phyloP scores from a whole-genome alignment of 1,140 invertebrate genomes.

The Epicauta chinensis region DNA sequence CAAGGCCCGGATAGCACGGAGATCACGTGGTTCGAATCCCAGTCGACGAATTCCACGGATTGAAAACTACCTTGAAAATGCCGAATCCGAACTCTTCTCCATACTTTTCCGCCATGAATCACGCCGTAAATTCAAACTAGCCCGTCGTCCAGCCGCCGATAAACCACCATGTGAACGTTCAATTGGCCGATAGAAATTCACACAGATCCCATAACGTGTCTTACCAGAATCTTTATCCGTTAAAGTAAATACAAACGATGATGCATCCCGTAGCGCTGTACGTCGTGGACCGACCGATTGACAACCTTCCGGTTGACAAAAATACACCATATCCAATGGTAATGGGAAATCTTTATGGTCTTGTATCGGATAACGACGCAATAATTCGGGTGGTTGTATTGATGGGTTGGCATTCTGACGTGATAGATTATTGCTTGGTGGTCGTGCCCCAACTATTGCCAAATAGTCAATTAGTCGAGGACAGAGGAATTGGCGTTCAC shows the following conservation, averaged over 20 bases:
- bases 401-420: constrained; percentile 55
- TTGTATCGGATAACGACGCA: constrained; percentile 94
- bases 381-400: constrained; percentile 60
- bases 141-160: constrained; percentile 31
- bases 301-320: constrained; percentile 99
- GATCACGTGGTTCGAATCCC: too few species aligned
- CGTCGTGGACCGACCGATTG: constrained; percentile 82
- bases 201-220: constrained; percentile 85
- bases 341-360: constrained; percentile 97
- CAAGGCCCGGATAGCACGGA: too few species aligned
- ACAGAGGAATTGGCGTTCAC: constrained; percentile 74
- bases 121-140: constrained; percentile 58
- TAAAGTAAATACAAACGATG: constrained; percentile 96
- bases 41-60: too few species aligned
- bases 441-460: constrained; percentile 86
- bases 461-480: constrained; percentile 90
- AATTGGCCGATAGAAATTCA: constrained; percentile 95
- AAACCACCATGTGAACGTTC: constrained; percentile 48
- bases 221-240: constrained; percentile 97
- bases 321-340: constrained; percentile 96
- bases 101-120: constrained; percentile 85
- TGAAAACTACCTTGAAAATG: constrained; percentile 88
- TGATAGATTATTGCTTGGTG: constrained; percentile 61
- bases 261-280: constrained; percentile 78
- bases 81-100: constrained; percentile 86